phyloP scores from a whole-genome alignment of 2,113 vertebrate genomes.

The Entomyzon cyanotis region DNA sequence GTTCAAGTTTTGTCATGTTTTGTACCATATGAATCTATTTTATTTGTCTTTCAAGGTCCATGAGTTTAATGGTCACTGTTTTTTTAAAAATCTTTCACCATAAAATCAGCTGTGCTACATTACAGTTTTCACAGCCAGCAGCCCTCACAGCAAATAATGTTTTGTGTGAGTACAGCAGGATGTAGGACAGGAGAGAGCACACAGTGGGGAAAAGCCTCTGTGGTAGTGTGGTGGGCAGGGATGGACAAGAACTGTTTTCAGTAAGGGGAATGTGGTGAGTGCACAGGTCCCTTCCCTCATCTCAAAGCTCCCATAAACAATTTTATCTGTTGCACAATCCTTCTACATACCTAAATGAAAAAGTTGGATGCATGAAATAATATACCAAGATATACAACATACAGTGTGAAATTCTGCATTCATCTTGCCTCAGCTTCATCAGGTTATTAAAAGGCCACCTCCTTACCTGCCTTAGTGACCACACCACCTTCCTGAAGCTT shows the following conservation, averaged over 20 bases:
- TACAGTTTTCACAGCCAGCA: not conserved
- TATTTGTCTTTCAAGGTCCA: conserved; percentile 23
- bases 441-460: not conserved
- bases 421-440: not conserved
- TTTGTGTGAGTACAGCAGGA: not conserved
- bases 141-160: not conserved
- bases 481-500: not conserved
- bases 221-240: not conserved
- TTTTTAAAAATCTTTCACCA: not conserved
- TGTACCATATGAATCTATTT: not conserved
- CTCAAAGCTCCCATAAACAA: not conserved
- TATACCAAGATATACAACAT: not conserved
- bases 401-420: not conserved
- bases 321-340: not conserved
- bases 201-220: not conserved
- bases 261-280: not conserved
- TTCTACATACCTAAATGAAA: not conserved
- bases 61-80: not conserved
- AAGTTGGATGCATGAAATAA: not conserved
- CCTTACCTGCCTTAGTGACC: not conserved
- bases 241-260: not conserved
- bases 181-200: not conserved
- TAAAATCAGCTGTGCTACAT: not conserved
- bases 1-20: not conserved
- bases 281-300: not conserved